A percentile compares a stretch with the other conserved stretches of the same genome.
Evolutionary conservation across 2,797 vertebrate species (phyloP).

Genomic region (Sebastes cheni): DNA sequence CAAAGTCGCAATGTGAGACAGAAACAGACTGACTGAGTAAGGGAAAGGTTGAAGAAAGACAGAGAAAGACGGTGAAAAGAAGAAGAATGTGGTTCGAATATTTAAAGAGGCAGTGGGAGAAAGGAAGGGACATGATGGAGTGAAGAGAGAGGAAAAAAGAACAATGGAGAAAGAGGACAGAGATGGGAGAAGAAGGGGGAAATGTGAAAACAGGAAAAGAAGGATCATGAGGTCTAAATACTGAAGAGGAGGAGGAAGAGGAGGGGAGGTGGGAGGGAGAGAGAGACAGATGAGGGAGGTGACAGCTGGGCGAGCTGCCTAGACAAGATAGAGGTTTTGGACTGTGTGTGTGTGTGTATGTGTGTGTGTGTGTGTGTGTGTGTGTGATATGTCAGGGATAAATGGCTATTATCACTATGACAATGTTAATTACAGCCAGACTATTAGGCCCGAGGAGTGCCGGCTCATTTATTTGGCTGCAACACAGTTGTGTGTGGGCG

Average conservation of each 20-base stretch:
- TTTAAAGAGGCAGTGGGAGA: not conserved
- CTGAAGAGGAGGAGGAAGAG: constrained; percentile 20
- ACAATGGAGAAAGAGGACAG: not conserved
- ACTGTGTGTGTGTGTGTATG: constrained; percentile 10
- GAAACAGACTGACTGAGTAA: not conserved
- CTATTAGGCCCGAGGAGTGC: constrained; percentile 84
- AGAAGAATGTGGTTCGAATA: not conserved
- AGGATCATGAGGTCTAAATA: constrained; percentile 43
- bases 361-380: constrained; percentile 23
- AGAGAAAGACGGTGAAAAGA: not conserved
- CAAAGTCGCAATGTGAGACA: not conserved
- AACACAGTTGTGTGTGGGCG: constrained; percentile 45
- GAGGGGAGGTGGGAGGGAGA: not conserved
- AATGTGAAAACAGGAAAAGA: constrained; percentile 14
- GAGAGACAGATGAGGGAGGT: constrained; percentile 52
- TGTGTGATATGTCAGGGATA: constrained; percentile 75
- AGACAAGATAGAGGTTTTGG: constrained; percentile 62
- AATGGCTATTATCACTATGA: constrained; percentile 93
- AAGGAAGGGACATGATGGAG: not conserved
- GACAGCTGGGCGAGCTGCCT: constrained; percentile 68
- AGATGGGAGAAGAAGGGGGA: not conserved
- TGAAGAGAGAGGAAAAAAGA: not conserved
- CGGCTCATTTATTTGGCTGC: constrained; percentile 70
- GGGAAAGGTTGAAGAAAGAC: not conserved
- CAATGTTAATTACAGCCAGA: constrained; percentile 91